A percentile compares a stretch with the other conserved stretches of the same genome.
phyloP scores from a whole-genome alignment of 2,888 invertebrate genomes.

The Morpho helenor region DNA sequence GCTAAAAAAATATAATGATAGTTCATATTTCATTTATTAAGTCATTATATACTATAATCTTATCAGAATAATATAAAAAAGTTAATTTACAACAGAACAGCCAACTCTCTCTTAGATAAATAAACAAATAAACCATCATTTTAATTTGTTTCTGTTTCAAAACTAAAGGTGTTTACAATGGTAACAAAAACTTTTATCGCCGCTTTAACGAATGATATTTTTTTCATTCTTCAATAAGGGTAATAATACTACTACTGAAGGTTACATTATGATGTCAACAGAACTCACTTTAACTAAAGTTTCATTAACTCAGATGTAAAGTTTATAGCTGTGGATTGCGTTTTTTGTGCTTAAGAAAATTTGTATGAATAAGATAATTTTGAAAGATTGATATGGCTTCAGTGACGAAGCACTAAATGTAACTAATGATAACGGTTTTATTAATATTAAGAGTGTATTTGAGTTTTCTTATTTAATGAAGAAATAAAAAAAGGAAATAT shows the following conservation, averaged over 20 bases:
- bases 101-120: constrained; percentile 38
- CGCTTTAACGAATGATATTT: constrained; percentile 22
- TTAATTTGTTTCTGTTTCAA: constrained; percentile 47
- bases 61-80: too few relatives aligned
- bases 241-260: too few relatives aligned
- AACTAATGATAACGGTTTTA: constrained; percentile 5
- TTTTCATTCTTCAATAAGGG: not conserved
- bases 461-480: not conserved
- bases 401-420: constrained; percentile 12
- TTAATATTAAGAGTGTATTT: constrained; percentile 10
- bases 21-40: too few relatives aligned
- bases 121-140: constrained; percentile 43
- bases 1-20: too few relatives aligned
- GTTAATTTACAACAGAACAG: not conserved
- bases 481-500: too few relatives aligned
- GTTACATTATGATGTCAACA: too few relatives aligned
- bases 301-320: too few relatives aligned
- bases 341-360: too few relatives aligned
- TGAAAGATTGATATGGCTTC: constrained; percentile 4
- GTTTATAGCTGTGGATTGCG: too few relatives aligned
- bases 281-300: too few relatives aligned
- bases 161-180: constrained; percentile 39
- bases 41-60: too few relatives aligned
- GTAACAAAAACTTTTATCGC: constrained; percentile 32
- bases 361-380: not conserved